Base-by-base conservation (phyloP, 2,797 vertebrate species). In the Trachops cirrhosus region DNA sequence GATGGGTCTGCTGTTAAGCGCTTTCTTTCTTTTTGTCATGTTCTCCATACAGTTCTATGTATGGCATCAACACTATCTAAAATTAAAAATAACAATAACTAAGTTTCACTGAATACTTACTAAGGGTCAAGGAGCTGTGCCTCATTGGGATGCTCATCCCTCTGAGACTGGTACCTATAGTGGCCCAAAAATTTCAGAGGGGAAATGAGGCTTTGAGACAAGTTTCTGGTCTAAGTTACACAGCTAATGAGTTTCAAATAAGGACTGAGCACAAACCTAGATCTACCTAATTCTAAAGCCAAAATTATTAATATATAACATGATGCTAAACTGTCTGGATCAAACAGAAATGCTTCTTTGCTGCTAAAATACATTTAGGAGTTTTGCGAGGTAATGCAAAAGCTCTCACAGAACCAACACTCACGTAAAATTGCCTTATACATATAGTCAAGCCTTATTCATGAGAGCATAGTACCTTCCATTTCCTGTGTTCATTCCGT, bases 401-500 rank as follows among this genome's bases (percentile, higher is more conserved):
- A 86, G 21, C n/a, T 62, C 37, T 26, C 21, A 8, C 48, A 88
- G 80, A 89, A 52, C 24, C 2, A 16, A 22, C 22, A 15, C 83
- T 83, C 78, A 44, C 12, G 50, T 64, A 48, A 73, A 93, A 83
- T 89, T 57, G 26, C 48, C 4, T 44, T 94, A 34, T 92, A 11
- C 87, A 93, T 57, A 9, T 22, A 46, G 62, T 26, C 64, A 57
- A 80, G 34, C 41, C 68, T 80, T 89, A 84, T 73, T 93, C 59
- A 9, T 18, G 52, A 95, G 77, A 19, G 32, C 59, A 15, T 71
- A 0, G 0, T 88, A 52, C 21, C 62, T 92, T 91, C 70, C 73
- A 48, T 80, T 95, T 96, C 83, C 88, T 93, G 59, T 79, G 84
- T 87, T 64, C 19, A 11, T 57, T 78, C 74, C 92, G 77, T 94